Base-by-base conservation (phyloP, 2,888 invertebrate species). In the Callyntrura guangdongensis region DNA sequence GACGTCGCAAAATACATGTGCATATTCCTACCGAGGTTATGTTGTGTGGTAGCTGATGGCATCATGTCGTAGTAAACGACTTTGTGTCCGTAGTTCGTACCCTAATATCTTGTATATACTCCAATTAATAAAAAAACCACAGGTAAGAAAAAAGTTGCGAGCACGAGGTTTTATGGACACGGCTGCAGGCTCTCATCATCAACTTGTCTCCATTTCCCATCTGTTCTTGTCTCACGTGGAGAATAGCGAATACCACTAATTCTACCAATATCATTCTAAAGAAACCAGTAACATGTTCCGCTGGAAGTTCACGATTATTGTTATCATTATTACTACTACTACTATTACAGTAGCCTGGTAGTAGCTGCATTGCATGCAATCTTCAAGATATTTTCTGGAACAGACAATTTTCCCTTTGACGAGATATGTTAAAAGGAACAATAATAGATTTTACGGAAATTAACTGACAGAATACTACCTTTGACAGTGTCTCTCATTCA, bases 171-270 rank as follows among this genome's bases (percentile, higher is more conserved):
- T 12, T n/a, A 9, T 53, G 53, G 3, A 6, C 36, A 36, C 36
- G 53, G 12, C 53, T 53, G 53, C 53, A 53, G 53, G 53, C 53
- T 14, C 53, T 53, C 53, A 53, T 14, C 12, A 14, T n/a, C 12
- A 53, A n/a, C 53, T 53, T 53, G 53, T 53, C 11, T 53, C n/a
- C 53, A 53, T 53, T 53, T 53, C 53, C 53, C 53, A 53, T 53
- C 53, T 53, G 53, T 53, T 53, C 53, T 53, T n/a, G 12, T 53
- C 53, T 53, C 12, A 53, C 14, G 53, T 14, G 12, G 1, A 53
- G 2, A n/a, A 14, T 12, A 49, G 53, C 8, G n/a, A 53, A 53
- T 53, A 53, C 2, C 53, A 53, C 8, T 9, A n/a, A 53, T 14
- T 53, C 8, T n/a, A 53, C 12, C 14, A 53, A n/a, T n/a, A n/a